These are phyloP conservation scores for Tragulus kanchil DNA, from an alignment of 2,113 vertebrate genomes.

Conservation along the genomic window DNA sequence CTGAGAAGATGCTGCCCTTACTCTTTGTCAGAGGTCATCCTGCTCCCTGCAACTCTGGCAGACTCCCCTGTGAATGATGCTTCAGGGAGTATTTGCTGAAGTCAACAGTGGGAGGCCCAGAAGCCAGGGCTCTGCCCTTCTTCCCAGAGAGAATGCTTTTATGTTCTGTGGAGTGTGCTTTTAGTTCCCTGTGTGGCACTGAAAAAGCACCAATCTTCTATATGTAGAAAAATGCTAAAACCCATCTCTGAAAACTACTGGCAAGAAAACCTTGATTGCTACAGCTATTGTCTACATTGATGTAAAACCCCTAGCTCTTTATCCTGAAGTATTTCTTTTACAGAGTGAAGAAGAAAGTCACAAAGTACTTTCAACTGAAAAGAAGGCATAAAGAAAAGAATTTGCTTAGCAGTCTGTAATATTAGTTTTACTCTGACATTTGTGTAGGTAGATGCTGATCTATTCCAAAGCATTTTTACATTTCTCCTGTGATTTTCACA, in stretches of 20 bases:
- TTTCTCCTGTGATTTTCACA: conserved; percentile 26
- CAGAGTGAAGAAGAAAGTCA: conserved; percentile 2
- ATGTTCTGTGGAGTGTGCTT: background rate
- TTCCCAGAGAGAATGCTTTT: conserved; percentile 48
- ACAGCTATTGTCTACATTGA: background rate
- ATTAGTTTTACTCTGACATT: conserved; percentile 36
- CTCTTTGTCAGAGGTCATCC: background rate
- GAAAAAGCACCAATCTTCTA: conserved; percentile 19
- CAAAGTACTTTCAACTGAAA: conserved; percentile 32
- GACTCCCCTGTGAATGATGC: background rate
- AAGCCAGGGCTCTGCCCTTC: background rate
- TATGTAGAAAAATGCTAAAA: conserved; percentile 48
- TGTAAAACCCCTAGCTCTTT: conserved; percentile 29
- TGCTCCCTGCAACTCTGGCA: background rate
- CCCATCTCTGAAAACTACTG: background rate
- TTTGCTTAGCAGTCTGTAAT: background rate
- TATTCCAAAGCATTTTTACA: conserved; percentile 15
- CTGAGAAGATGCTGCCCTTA: background rate
- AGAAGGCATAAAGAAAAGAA: background rate
- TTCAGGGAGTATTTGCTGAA: background rate
- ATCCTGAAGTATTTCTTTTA: conserved; percentile 49
- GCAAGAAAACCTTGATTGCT: conserved; percentile 37
- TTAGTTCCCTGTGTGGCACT: background rate
- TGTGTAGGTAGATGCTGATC: background rate
- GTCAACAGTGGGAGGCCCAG: background rate